phyloP scores from a whole-genome alignment of 2,113 vertebrate species.

The Rattus norvegicus region DNA sequence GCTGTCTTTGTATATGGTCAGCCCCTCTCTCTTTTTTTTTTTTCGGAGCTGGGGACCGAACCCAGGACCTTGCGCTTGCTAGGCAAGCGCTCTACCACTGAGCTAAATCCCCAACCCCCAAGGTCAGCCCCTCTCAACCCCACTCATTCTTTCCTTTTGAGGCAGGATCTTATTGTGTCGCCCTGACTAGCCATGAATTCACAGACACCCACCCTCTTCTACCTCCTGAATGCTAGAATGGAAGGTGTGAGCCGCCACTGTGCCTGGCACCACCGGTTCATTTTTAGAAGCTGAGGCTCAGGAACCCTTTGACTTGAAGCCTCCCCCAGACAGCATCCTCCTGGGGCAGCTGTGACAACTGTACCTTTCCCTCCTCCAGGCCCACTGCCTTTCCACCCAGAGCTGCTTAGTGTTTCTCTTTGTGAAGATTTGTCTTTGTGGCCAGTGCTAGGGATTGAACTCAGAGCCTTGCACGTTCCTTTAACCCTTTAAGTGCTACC shows the following conservation, averaged over 20 bases:
- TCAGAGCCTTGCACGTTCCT: neutral
- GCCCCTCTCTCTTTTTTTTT: too few species aligned
- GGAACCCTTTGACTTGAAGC: neutral
- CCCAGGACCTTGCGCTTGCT: too few species aligned
- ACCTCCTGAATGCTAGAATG: neutral
- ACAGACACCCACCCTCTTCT: neutral
- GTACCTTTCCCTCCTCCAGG: neutral
- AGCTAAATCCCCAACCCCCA: too few species aligned
- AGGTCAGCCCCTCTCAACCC: fast-evolving
- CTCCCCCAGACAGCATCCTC: neutral
- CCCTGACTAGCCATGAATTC: neutral
- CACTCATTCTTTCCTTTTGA: neutral
- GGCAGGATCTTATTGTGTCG: too few species aligned
- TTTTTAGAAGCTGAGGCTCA: neutral
- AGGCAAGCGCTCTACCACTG: too few species aligned
- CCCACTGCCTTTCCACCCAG: neutral
- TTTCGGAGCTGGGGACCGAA: too few species aligned
- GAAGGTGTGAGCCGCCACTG: neutral
- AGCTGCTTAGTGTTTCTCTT: neutral
- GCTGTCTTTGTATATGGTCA: neutral
- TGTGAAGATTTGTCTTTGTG: neutral
- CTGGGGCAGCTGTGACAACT: fast-evolving
- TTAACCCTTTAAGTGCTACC: neutral
- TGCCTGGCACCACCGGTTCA: neutral
- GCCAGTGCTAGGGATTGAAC: neutral